These are phyloP conservation scores for Cyrtorhinus lividipennis DNA, from an alignment of 1,140 invertebrate genomes.

Conservation along the genomic window DNA sequence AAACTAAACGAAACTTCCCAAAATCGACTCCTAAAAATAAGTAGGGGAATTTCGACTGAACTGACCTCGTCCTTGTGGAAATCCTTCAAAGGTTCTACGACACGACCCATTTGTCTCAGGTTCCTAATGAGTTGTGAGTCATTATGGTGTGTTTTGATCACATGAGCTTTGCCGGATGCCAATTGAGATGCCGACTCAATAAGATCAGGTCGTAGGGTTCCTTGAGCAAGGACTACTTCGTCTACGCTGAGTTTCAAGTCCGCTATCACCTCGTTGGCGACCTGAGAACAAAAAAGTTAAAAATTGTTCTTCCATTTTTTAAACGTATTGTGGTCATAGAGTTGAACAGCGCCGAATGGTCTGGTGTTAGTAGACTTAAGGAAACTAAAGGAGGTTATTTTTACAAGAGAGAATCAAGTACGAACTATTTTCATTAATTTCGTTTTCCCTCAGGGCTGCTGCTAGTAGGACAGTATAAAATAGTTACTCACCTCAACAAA, in stretches of 20 bases:
- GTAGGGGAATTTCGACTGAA: too few species aligned
- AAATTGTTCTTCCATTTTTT: too few species aligned
- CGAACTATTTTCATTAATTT: too few species aligned
- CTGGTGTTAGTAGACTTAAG: too few species aligned
- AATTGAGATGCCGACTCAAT: conserved; percentile 91
- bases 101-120: conserved; percentile 67
- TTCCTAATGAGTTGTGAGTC: conserved; percentile 90
- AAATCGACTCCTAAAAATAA: too few species aligned
- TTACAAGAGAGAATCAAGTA: too few species aligned
- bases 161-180: conserved; percentile 74
- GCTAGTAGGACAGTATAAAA: too few species aligned
- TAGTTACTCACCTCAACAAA: conserved; percentile 71
- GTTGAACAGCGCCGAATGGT: too few species aligned
- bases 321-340: too few species aligned
- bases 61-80: conserved; percentile 98
- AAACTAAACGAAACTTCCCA: too few species aligned
- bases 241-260: conserved; percentile 71
- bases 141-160: conserved; percentile 99
- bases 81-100: conserved; percentile 95
- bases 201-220: conserved; percentile 90
- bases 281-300: conserved; percentile 30
- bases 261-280: conserved; percentile 67
- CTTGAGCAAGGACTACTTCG: conserved; percentile 73
- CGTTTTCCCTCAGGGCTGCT: too few species aligned
- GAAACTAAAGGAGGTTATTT: too few species aligned